phyloP scores from a whole-genome alignment of 2,797 vertebrate species.

The Prunella strophiata region DNA sequence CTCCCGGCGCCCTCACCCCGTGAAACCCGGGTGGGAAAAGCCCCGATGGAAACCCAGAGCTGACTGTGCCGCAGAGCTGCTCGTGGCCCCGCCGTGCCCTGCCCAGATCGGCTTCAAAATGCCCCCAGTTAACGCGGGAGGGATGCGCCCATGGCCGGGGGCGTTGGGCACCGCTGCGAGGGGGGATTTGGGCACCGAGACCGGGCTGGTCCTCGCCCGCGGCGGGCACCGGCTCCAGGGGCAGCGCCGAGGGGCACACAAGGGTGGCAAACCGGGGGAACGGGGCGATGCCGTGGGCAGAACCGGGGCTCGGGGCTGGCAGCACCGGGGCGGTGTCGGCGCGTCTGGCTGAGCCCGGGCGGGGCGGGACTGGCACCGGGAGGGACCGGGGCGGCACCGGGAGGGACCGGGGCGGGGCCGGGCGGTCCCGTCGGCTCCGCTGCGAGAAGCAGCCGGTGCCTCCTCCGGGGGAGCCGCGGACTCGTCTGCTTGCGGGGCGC shows the following conservation, averaged over 20 bases:
- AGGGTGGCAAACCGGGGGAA: neutral
- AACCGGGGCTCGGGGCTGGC: neutral
- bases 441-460: neutral
- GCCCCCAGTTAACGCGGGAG: accelerated
- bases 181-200: neutral
- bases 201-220: neutral
- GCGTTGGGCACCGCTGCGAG: accelerated
- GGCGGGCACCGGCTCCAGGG: neutral
- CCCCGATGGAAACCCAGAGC: accelerated
- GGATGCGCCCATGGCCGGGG: accelerated
- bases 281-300: neutral
- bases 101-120: neutral
- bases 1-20: neutral
- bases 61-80: accelerated
- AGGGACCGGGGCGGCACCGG: neutral
- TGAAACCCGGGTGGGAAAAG: accelerated
- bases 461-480: neutral
- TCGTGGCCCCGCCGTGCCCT: neutral
- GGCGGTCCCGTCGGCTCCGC: neutral
- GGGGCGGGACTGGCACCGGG: neutral
- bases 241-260: neutral
- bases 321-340: neutral
- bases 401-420: neutral
- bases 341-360: neutral
- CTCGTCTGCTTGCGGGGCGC: neutral